Evolutionary conservation across 2,113 vertebrate species (phyloP).

Genomic region (Jacana jacana): DNA sequence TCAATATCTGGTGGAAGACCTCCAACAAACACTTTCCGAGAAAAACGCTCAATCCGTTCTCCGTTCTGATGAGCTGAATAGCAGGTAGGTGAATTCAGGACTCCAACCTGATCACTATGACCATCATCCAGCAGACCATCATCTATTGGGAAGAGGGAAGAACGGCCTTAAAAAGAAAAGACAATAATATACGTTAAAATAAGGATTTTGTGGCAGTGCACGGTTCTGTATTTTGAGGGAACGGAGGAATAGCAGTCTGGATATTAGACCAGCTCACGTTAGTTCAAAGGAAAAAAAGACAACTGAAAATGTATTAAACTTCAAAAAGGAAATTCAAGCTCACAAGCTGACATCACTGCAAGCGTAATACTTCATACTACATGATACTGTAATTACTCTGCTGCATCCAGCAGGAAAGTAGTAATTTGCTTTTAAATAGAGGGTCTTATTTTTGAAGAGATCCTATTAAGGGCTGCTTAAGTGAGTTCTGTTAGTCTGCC

Average conservation of each 20-base stretch:
- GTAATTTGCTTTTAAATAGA: not conserved
- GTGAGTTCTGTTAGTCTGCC: not conserved
- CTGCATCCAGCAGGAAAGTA: not conserved
- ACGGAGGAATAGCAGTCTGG: not conserved
- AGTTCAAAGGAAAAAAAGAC: not conserved
- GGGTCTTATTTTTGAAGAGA: not conserved
- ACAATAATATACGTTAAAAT: not conserved
- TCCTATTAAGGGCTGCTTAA: not conserved
- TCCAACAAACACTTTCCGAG: slow-evolving; percentile 97
- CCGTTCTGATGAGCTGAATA: slow-evolving; percentile 93
- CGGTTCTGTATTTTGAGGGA: not conserved
- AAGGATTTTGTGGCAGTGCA: not conserved
- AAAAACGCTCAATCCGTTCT: slow-evolving; percentile 94
- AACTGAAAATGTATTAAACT: not conserved
- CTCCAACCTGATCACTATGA: slow-evolving; percentile 90
- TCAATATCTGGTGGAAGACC: slow-evolving; percentile 97
- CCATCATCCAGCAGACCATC: slow-evolving; percentile 93
- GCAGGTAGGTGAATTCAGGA: slow-evolving; percentile 88
- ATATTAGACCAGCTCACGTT: not conserved
- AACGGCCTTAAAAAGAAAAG: slow-evolving; percentile 83
- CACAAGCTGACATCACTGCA: not conserved
- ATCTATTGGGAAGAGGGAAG: slow-evolving; percentile 96
- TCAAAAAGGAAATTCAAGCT: not conserved
- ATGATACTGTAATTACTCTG: not conserved
- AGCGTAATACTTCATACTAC: not conserved